Conservation (phyloP, 2,113 vertebrate genomes). For the Climacteris rufus region DNA sequence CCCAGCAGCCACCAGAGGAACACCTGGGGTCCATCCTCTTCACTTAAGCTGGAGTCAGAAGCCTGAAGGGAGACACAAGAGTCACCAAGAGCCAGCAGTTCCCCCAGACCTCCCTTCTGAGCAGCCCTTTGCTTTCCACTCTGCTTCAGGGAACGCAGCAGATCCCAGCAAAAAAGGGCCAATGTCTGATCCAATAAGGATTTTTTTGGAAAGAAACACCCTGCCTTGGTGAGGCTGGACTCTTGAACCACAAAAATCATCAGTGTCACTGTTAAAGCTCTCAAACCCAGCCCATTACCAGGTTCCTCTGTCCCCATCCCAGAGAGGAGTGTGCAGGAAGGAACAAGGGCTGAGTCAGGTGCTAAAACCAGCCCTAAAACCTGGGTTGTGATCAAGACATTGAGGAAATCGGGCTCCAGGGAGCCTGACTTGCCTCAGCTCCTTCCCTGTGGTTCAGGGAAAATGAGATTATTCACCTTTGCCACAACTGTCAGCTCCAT, state of each 20-base stretch:
- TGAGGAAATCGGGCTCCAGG: background rate
- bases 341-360: background rate
- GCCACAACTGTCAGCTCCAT: accelerated
- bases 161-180: background rate
- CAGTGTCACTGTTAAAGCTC: accelerated
- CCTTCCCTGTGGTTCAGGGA: background rate
- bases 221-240: background rate
- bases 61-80: constrained; percentile 61
- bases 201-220: background rate
- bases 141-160: background rate
- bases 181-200: background rate
- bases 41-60: constrained; percentile 63
- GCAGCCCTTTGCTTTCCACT: background rate
- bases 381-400: accelerated
- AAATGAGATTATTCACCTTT: background rate
- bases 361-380: background rate
- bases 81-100: background rate
- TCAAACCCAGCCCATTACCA: too few relatives aligned
- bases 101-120: background rate
- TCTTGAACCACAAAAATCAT: background rate
- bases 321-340: background rate
- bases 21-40: constrained; percentile 76
- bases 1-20: constrained; percentile 92
- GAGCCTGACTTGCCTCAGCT: background rate
- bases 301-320: background rate